A percentile compares a stretch with the other conserved stretches of the same genome.
Evolutionary conservation across 2,113 vertebrate species (phyloP).

Genomic region (Colistium nudipinnis): DNA sequence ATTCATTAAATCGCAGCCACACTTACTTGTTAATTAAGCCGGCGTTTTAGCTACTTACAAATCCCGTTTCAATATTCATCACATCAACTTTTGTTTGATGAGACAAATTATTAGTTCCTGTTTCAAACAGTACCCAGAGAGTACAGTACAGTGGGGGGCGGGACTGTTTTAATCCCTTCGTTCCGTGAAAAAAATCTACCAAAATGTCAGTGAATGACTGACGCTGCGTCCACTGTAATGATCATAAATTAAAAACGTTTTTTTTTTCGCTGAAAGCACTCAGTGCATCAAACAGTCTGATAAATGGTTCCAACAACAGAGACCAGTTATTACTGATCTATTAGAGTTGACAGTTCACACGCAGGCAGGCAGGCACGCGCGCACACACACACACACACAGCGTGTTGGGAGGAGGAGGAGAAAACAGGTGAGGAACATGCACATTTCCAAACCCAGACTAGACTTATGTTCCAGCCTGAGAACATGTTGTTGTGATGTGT

Average conservation of each 20-base stretch:
- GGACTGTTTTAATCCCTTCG: not conserved
- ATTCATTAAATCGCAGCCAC: not conserved
- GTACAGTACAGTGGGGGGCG: not conserved
- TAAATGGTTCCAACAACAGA: not conserved
- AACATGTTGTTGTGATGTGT: conserved; percentile 12
- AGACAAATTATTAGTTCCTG: not conserved
- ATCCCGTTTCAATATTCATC: not conserved
- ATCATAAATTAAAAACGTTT: not conserved
- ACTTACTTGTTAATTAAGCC: not conserved
- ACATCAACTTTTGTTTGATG: conserved; percentile 8
- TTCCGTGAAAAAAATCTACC: not conserved
- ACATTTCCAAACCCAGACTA: conserved; percentile 9
- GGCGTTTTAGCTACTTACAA: not conserved
- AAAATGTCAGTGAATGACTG: not conserved
- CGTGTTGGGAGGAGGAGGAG: too few species aligned
- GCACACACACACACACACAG: not conserved
- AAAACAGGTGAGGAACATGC: not conserved
- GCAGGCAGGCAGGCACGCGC: not conserved
- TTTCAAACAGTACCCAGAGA: not conserved
- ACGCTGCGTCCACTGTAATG: not conserved
- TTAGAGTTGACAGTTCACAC: not conserved
- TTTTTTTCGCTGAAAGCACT: not conserved
- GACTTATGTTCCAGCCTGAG: not conserved
- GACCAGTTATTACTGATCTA: not conserved
- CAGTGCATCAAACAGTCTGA: not conserved